Evolutionary conservation across 1,140 invertebrate genomes (phyloP).

Genomic region (Camponotus pennsylvanicus): DNA sequence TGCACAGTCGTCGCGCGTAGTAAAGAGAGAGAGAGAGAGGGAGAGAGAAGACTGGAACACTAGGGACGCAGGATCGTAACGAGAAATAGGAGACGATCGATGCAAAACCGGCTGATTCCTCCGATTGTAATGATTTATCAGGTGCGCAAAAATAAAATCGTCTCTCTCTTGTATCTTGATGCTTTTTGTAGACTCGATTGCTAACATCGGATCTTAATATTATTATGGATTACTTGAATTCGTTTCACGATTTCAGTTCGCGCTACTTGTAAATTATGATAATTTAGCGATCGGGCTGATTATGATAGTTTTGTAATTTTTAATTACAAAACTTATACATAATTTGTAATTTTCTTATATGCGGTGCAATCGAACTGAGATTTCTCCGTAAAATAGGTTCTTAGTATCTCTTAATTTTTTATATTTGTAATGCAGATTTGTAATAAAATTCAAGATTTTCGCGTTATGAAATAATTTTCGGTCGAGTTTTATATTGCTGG

Average conservation of each 20-base stretch:
- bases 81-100: slow-evolving; percentile 50
- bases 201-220: no score
- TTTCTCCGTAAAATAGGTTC: background rate
- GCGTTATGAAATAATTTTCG: background rate
- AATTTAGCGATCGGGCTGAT: background rate
- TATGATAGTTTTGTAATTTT: background rate
- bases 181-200: background rate
- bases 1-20: background rate
- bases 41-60: slow-evolving; percentile 19
- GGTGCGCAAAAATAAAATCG: slow-evolving; percentile 60
- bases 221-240: background rate
- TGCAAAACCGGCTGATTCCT: slow-evolving; percentile 21
- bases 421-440: background rate
- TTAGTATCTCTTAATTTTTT: background rate
- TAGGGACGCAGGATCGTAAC: slow-evolving; percentile 50
- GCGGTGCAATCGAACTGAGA: background rate
- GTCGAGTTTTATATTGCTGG: background rate
- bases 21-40: background rate
- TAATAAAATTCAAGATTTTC: background rate
- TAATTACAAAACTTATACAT: background rate
- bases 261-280: background rate
- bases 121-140: slow-evolving; percentile 65
- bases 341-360: background rate
- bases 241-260: background rate
- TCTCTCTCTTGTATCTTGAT: background rate